phyloP scores from a whole-genome alignment of 2,113 vertebrate genomes.

The Ia io region DNA sequence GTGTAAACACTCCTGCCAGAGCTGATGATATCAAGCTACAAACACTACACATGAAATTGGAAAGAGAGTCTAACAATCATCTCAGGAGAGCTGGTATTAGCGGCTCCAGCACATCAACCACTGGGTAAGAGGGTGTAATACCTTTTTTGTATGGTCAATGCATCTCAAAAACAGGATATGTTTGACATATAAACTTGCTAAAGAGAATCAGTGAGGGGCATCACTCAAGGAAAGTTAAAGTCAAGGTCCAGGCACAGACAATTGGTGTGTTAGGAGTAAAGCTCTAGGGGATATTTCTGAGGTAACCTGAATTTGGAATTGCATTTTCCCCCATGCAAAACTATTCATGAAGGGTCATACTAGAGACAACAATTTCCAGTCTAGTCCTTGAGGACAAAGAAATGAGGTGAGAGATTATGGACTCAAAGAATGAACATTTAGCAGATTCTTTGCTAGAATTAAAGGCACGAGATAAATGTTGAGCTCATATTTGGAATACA shows the following conservation, averaged over 20 bases:
- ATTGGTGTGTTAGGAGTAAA: not conserved
- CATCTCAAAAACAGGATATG: not conserved
- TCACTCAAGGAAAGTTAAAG: not conserved
- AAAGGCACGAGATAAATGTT: not conserved
- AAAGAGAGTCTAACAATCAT: not conserved
- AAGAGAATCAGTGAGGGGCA: not conserved
- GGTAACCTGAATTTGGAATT: not conserved
- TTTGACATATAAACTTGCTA: not conserved
- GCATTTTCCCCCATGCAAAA: not conserved
- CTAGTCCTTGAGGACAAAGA: not conserved
- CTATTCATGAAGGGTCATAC: not conserved
- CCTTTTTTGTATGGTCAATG: not conserved
- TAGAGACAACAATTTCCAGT: not conserved
- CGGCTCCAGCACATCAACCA: not conserved
- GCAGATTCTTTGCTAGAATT: not conserved
- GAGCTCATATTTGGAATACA: not conserved
- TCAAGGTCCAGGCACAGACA: not conserved
- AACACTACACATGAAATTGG: not conserved
- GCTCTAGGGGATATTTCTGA: too few species aligned
- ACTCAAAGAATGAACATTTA: not conserved
- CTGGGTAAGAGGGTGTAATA: not conserved
- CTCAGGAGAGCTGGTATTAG: not conserved
- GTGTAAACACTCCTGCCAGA: not conserved
- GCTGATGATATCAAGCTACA: not conserved
- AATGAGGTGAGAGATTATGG: not conserved